Conservation (phyloP, 2,888 invertebrate genomes). For the Papilio gigon region DNA sequence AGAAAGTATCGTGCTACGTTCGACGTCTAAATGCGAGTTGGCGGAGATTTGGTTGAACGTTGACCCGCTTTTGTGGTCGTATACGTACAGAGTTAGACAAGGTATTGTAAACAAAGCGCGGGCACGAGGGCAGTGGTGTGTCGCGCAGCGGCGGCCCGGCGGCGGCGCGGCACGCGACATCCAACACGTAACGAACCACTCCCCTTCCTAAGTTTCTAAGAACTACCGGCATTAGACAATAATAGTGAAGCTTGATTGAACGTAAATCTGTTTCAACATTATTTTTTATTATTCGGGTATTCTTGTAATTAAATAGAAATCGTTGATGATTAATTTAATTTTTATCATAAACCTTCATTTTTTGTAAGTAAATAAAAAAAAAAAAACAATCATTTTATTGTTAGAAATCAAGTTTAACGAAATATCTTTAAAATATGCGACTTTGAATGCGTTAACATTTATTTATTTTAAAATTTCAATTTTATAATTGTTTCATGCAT, state of each 20-base stretch:
- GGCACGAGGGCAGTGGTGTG: slow-evolving; percentile 41
- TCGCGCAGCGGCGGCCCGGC: slow-evolving; percentile 11
- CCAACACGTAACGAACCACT: slow-evolving; percentile 32
- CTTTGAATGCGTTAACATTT: background rate
- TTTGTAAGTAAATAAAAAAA: background rate
- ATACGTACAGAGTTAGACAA: background rate
- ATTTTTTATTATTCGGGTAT: background rate
- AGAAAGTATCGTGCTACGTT: slow-evolving; percentile 60
- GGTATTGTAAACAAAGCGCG: slow-evolving; percentile 35
- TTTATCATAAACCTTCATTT: background rate
- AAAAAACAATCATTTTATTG: too few relatives aligned
- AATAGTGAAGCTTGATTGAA: background rate
- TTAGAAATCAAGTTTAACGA: background rate
- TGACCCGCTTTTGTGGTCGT: slow-evolving; percentile 25
- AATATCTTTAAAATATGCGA: background rate
- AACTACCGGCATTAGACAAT: background rate
- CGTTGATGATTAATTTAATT: background rate
- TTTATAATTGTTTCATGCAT: too few relatives aligned
- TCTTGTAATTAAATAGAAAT: background rate
- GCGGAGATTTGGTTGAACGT: slow-evolving; percentile 20
- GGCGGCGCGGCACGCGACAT: slow-evolving; percentile 37
- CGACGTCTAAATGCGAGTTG: slow-evolving; percentile 4
- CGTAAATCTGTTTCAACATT: background rate
- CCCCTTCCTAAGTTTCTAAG: slow-evolving; percentile 8
- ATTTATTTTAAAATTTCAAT: too few relatives aligned